phyloP scores from a whole-genome alignment of 1,140 invertebrate species.

The Trichonephila clavipes region DNA sequence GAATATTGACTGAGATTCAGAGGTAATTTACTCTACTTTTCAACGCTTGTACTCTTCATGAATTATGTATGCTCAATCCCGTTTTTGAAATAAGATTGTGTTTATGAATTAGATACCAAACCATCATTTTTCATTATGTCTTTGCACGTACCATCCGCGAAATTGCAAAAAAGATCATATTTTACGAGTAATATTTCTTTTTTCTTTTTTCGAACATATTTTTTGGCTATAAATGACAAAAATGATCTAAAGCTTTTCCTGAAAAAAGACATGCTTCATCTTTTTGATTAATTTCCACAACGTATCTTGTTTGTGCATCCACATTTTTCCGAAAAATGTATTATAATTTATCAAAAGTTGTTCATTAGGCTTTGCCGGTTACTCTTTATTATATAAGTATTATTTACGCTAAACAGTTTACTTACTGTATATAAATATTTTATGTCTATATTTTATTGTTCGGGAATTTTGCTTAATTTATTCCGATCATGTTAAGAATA shows the following conservation, averaged over 20 bases:
- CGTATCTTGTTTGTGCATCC: no score
- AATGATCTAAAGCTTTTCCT: not conserved
- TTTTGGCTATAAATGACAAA: constrained; percentile 12
- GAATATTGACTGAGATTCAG: constrained; percentile 9
- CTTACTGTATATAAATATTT: no score
- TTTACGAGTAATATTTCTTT: not conserved
- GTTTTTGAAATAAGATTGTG: not conserved
- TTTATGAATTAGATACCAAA: not conserved
- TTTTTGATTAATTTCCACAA: not conserved
- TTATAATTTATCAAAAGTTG: no score
- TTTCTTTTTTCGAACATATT: not conserved
- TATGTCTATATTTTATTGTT: no score
- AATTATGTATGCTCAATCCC: not conserved
- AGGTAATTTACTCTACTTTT: constrained; percentile 21
- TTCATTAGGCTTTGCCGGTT: no score
- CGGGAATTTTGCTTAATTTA: no score
- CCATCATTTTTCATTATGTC: not conserved
- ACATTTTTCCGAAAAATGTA: no score
- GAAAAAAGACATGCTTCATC: not conserved
- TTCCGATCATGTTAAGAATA: no score
- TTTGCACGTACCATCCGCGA: not conserved
- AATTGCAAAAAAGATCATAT: constrained; percentile 8
- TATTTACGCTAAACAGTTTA: no score
- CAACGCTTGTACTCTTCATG: not conserved
- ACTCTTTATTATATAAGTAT: no score